Conservation (phyloP, 2,113 vertebrate species). For the Austrofundulus limnaeus region DNA sequence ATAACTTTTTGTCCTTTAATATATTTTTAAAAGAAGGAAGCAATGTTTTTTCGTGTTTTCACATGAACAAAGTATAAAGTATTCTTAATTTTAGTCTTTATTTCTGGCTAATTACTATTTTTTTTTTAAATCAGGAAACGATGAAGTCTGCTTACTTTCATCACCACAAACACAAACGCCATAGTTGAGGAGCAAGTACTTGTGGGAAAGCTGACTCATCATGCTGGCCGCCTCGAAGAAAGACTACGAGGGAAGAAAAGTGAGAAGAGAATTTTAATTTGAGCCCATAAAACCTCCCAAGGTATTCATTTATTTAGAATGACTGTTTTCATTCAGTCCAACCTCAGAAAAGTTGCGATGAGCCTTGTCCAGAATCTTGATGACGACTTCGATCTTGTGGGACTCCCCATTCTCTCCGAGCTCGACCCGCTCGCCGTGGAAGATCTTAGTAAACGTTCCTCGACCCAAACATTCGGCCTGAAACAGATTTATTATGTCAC, state of each 20-base stretch:
- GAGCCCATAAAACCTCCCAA: not conserved
- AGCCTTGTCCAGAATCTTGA: constrained; percentile 94
- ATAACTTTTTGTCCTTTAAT: too few species aligned
- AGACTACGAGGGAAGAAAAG: constrained; percentile 79
- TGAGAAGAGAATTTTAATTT: not conserved
- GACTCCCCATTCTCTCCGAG: constrained; percentile 90
- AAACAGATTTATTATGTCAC: constrained; percentile 18
- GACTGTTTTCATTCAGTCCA: not conserved
- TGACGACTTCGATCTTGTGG: constrained; percentile 90
- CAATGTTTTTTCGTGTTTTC: too few species aligned
- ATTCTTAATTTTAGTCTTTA: not conserved
- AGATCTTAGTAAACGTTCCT: constrained; percentile 96
- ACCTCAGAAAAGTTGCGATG: constrained; percentile 97
- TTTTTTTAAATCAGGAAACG: not conserved
- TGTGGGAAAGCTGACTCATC: constrained; percentile 98
- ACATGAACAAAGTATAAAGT: too few species aligned
- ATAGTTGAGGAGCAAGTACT: constrained; percentile 93
- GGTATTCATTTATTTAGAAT: not conserved
- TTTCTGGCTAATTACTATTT: not conserved
- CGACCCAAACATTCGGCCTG: constrained; percentile 93
- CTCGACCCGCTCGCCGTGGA: constrained; percentile 89
- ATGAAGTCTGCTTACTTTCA: constrained; percentile 86
- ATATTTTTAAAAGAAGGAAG: too few species aligned
- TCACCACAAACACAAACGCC: constrained; percentile 95
- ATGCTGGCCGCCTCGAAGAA: constrained; percentile 99